Evolutionary conservation across 2,113 vertebrate genomes (phyloP), one percentile per base, ranked within the genome.

Genomic region (Drymodes brunneopygia): DNA sequence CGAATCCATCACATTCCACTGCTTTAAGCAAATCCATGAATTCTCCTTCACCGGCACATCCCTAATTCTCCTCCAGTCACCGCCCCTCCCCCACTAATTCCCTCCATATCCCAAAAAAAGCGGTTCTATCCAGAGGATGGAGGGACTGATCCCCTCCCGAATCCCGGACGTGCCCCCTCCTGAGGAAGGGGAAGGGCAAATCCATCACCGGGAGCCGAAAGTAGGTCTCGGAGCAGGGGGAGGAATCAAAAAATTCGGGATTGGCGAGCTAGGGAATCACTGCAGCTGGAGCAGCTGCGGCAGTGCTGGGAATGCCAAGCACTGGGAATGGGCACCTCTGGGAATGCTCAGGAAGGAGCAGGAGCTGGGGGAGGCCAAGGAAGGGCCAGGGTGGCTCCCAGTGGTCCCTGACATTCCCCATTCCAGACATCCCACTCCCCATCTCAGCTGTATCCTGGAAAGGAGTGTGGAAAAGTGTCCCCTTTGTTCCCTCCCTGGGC

Each of bases 41-140:
- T 96, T 95, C 90, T 66, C 62, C 94, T 83, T 92, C 40, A 65
- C 94, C 73, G 70, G 89, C 88, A 25, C 97, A 86, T 95, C 95
- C 69, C 94, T 97, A 92, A 97, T 97, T 93, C 92, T 62, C 82
- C 91, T 60, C 75, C 95, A 94, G 64, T 89, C 91, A 83, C 58
- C 56, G 23, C 15, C 36, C 88, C 75, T 73, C 36, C 31, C 42
- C 42, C 42, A 19, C 66, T 95, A 88, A 96, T 95, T 95, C 74
- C 65, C 65, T 48, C n/a, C 1, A 10, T 5, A 56, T 87, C 40
- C 81, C 70, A 11, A 7, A n/a, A 71, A 84, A 6, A 20, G 10
- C 5, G 6, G 40, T 47, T 62, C 48, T 5, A 6, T 40, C 57
- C 57, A 4, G 67, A 22, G 67, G 67, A 36, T 15, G 67, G 33